phyloP scores from a whole-genome alignment of 2,888 invertebrate species.

The Quadriops clusia region DNA sequence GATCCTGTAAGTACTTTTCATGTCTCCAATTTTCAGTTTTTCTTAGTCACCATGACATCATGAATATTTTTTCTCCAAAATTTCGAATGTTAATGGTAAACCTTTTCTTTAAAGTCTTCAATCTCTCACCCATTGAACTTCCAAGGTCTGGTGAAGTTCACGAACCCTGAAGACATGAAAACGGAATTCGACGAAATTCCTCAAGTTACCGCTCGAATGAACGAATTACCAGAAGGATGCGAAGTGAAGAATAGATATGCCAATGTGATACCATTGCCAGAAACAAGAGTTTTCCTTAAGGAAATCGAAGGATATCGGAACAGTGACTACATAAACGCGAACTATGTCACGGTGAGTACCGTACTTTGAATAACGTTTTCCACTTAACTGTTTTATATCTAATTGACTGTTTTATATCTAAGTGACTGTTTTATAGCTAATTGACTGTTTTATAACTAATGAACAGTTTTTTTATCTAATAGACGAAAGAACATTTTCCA shows the following conservation, averaged over 20 bases:
- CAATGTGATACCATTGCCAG: constrained; percentile 88
- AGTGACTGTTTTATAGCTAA: too few relatives aligned
- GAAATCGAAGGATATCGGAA: constrained; percentile 61
- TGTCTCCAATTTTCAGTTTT: constrained; percentile 1
- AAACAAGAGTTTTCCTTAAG: constrained; percentile 71
- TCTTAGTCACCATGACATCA: constrained; percentile 8
- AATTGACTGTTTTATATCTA: too few relatives aligned
- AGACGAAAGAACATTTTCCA: too few relatives aligned
- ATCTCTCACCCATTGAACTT: constrained; percentile 68
- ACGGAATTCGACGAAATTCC: constrained; percentile 77
- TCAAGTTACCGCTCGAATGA: constrained; percentile 62
- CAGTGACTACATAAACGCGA: constrained; percentile 88
- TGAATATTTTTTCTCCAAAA: not conserved
- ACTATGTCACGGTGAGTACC: constrained; percentile 79
- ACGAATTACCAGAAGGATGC: constrained; percentile 75
- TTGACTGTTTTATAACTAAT: too few relatives aligned
- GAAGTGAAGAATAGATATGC: constrained; percentile 88
- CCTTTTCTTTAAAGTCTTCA: constrained; percentile 39
- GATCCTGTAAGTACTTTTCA: constrained; percentile 53
- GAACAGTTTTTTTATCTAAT: too few relatives aligned
- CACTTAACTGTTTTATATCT: too few relatives aligned
- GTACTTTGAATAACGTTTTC: constrained; percentile 8
- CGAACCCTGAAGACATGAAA: constrained; percentile 58
- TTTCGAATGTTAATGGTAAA: not conserved
- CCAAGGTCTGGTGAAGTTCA: constrained; percentile 63